Percentiles rank a stretch among this genome's conserved stretches.
phyloP scores from a whole-genome alignment of 2,888 invertebrate species.

The Dasysyrphus tricinctus region DNA sequence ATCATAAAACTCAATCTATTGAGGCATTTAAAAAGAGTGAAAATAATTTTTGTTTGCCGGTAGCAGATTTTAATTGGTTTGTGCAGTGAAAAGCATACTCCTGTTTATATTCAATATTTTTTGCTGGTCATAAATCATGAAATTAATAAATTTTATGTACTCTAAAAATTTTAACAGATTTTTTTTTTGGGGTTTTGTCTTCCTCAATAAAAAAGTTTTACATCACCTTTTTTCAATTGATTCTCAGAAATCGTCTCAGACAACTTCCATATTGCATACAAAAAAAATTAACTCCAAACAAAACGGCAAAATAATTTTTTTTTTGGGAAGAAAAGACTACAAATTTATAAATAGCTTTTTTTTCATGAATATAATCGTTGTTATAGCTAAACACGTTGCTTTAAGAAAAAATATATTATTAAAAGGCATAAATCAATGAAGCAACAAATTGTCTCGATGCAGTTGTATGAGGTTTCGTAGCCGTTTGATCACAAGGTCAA shows the following conservation, averaged over 20 bases:
- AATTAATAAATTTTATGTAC: background rate
- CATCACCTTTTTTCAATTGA: background rate
- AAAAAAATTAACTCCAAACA: slow-evolving; percentile 3
- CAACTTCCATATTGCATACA: background rate
- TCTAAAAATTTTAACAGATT: background rate
- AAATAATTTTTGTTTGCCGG: background rate
- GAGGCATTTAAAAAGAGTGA: background rate
- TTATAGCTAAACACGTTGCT: background rate
- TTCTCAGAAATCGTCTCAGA: background rate
- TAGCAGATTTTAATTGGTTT: background rate
- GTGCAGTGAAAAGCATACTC: background rate
- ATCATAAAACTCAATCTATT: background rate
- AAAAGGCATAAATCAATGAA: slow-evolving; percentile 1
- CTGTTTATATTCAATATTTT: background rate
- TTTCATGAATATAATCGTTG: background rate
- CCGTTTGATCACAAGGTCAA: slow-evolving; percentile 10
- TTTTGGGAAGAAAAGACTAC: background rate
- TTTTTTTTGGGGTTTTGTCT: background rate
- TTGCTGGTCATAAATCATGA: background rate
- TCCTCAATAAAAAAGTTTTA: background rate
- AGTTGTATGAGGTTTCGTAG: background rate
- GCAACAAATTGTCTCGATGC: background rate
- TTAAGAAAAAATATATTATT: background rate
- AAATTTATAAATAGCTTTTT: slow-evolving; percentile 17
- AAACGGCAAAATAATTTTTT: background rate